Base-by-base conservation (phyloP, 2,888 invertebrate species). In the Mamestra brassicae region DNA sequence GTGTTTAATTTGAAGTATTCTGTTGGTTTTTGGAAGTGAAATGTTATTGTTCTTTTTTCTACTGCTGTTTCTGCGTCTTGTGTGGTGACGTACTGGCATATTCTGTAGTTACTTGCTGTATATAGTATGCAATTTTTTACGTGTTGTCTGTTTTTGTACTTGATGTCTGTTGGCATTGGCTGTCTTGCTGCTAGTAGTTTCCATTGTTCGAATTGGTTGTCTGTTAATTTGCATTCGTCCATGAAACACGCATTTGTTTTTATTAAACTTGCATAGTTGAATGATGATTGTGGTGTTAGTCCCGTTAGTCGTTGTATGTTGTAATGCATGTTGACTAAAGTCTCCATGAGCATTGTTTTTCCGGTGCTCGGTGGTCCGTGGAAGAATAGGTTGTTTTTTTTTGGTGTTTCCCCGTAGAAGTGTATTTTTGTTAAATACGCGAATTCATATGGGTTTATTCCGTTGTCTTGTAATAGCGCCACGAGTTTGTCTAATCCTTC, bases 331-430 rank as follows among this genome's bases (percentile, higher is more conserved):
- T 34, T 45, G 2, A n/a, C 72, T 6, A 72, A n/a, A 8, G 66
- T 72, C 15, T 86, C 72, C 88, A 88, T 89, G 0, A 89, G 60
- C 86, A 88, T 88, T 10, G 88, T 87, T 71, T 66, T 72, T 34
- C 72, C 72, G 3, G 61, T 72, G 38, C 72, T 72, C 38, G 66
- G 72, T 34, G 66, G 72, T 17, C 72, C 72, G 11, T 42, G 7
- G 34, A 72, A 72, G 52, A 72, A 72, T 4, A 66, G 34, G 36
- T 66, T 66, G 52, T 65, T 71, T 52, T 65, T 60, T 42, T 71
- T 71, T 3, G 52, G 0, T 2, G 65, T 60, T 26, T 45, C 2
- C 15, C 65, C 71, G 10, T 72, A 13, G 60, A 72, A 72, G 34
- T 72, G 64, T 36, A 1, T 0, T n/a, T 8, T 50, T 36, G 68